These are phyloP conservation scores for Pseudomugil gertrudae DNA, from an alignment of 2,797 vertebrate species.

Conservation along the genomic window DNA sequence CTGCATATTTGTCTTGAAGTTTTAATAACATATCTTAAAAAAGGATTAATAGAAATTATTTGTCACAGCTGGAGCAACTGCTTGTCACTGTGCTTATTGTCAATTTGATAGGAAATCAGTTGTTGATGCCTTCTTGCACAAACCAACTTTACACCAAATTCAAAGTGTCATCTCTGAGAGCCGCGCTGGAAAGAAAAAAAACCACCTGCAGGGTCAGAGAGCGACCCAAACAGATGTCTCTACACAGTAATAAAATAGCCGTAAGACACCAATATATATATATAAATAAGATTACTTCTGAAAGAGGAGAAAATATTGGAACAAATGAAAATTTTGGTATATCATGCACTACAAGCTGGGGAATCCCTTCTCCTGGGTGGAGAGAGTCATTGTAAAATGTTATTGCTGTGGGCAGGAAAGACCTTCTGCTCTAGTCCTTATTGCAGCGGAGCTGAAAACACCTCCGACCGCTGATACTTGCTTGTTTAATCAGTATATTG, in stretches of 20 bases:
- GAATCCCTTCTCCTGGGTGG: neutral
- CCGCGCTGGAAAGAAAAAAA: neutral
- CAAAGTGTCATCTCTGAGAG: neutral
- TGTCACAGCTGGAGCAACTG: too few relatives aligned
- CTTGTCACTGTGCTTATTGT: too few relatives aligned
- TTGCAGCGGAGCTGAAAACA: neutral
- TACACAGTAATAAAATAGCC: neutral
- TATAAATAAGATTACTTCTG: neutral
- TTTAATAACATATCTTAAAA: too few relatives aligned
- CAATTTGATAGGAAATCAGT: neutral
- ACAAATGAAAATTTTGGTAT: neutral
- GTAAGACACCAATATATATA: too few relatives aligned
- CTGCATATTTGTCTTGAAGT: too few relatives aligned
- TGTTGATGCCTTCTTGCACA: neutral
- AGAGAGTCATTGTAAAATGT: neutral
- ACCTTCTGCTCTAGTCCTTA: neutral
- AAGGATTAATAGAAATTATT: too few relatives aligned
- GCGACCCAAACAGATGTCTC: neutral
- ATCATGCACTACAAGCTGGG: neutral
- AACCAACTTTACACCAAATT: neutral
- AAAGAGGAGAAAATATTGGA: neutral
- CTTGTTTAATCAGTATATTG: constrained; percentile 1
- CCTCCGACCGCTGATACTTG: neutral
- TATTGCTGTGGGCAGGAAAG: neutral
- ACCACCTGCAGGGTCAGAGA: neutral